A percentile compares a stretch with the other conserved stretches of the same genome.
Evolutionary conservation across 37 sponge, comb jelly and placozoan species (phyloP).

Genomic region (Hormiphora californensis): DNA sequence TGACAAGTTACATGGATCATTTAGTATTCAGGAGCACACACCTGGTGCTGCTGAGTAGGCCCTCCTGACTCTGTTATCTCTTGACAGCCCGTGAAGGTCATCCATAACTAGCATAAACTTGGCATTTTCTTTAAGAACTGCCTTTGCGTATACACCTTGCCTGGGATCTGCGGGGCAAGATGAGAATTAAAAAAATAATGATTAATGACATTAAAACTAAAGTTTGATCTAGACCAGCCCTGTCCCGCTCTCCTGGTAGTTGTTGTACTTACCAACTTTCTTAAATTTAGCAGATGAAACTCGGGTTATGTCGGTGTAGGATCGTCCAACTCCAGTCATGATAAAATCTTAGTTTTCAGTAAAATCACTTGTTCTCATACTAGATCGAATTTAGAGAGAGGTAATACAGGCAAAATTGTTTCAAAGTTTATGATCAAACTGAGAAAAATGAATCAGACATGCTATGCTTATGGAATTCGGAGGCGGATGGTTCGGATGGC

Average conservation of each 20-base stretch:
- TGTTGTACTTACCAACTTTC: constrained; percentile 36
- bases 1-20: not conserved
- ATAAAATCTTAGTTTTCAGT: too few species aligned
- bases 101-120: constrained; percentile 53
- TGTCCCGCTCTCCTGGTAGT: too few species aligned
- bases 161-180: not conserved
- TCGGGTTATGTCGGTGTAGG: constrained; percentile 11
- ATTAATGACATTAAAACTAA: not conserved
- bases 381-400: too few species aligned
- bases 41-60: constrained; percentile 14
- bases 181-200: not conserved
- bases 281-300: constrained; percentile 13
- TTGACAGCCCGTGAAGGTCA: not conserved
- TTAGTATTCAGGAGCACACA: not conserved
- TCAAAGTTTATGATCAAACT: too few species aligned
- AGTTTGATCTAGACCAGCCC: too few species aligned
- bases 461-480: too few species aligned
- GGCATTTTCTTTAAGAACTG: constrained; percentile 51
- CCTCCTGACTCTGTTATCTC: not conserved
- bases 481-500: too few species aligned
- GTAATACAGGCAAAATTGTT: too few species aligned
- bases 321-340: constrained; percentile 46
- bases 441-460: too few species aligned
- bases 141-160: constrained; percentile 43
- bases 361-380: too few species aligned